phyloP scores from a whole-genome alignment of 2,888 invertebrate species.

The Mimachlamys varia region DNA sequence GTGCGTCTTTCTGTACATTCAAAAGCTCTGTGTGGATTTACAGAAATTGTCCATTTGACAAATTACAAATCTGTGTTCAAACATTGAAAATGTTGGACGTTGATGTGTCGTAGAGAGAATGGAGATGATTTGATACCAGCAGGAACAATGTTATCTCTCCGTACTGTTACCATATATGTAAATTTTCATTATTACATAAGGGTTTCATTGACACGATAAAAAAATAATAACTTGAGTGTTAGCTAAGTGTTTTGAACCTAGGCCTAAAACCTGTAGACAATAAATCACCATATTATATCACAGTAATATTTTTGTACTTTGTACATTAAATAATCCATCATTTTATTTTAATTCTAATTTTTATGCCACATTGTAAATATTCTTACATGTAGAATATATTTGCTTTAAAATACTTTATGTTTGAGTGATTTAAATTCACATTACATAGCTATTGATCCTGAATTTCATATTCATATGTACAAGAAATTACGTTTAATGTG shows the following conservation, averaged over 20 bases:
- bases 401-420: no score
- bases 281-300: not conserved
- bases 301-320: not conserved
- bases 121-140: not conserved
- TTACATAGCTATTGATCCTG: no score
- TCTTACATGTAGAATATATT: no score
- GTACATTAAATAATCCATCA: no score
- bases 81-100: not conserved
- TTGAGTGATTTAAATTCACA: no score
- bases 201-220: not conserved
- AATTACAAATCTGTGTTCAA: slow-evolving; percentile 18
- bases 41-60: slow-evolving; percentile 30
- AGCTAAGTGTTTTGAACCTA: not conserved
- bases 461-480: no score
- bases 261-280: not conserved
- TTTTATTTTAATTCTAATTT: no score
- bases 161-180: not conserved
- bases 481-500: no score
- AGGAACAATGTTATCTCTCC: not conserved
- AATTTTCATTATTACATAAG: slow-evolving; percentile 8
- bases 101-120: not conserved
- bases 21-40: slow-evolving; percentile 19
- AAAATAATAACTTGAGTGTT: not conserved
- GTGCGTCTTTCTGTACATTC: not conserved
- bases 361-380: no score